Base-by-base conservation (phyloP, 1,140 invertebrate species). In the Zaprionus tsacasi region DNA sequence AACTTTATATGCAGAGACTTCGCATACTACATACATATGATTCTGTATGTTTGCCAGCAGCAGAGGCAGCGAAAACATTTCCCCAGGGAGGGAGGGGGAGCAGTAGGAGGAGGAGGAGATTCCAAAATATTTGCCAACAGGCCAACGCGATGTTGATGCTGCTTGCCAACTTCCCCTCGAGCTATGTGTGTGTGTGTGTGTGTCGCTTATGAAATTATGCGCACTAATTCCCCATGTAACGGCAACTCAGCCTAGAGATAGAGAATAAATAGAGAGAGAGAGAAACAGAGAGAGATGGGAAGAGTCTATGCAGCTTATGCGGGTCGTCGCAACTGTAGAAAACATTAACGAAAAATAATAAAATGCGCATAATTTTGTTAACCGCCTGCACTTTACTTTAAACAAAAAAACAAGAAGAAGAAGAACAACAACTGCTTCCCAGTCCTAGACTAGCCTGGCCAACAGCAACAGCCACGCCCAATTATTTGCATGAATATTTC, bases 151-250 rank as follows among this genome's bases (percentile, higher is more conserved):
- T 73, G 27, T 6, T 21, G 21, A 21, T 30, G 27, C 27, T 6
- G 79, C 57, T 68, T 87, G 67, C 79, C 76, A 77, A 70, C 78
- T 69, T 69, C 56, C 40, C 70, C 17, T 25, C 35, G 13, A 11
- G 13, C 38, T 38, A 27, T 50, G 35, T 59, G 66, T 54, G 38
- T 65, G 67, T 69, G 56, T 40, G 17, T 75, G 56, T 40, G 17
- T 36, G 17, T 75, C 82, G 77, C 70, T 86, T 88, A 83, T 82
- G 83, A 87, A 88, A 87, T 87, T 88, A 88, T 87, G 83, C 83
- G 74, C 83, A 87, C 83, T 87, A 87, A 87, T 87, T 87, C 85
- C 85, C 85, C 83, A 88, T 81, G 83, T 81, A 88, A 83, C 77
- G 70, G 56, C 55, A 70, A 65, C 70, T 74, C 65, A 69, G 73